Evolutionary conservation across 2,888 invertebrate genomes (phyloP), one percentile per base, ranked within the genome.

Genomic region (Drosophila cognata): DNA sequence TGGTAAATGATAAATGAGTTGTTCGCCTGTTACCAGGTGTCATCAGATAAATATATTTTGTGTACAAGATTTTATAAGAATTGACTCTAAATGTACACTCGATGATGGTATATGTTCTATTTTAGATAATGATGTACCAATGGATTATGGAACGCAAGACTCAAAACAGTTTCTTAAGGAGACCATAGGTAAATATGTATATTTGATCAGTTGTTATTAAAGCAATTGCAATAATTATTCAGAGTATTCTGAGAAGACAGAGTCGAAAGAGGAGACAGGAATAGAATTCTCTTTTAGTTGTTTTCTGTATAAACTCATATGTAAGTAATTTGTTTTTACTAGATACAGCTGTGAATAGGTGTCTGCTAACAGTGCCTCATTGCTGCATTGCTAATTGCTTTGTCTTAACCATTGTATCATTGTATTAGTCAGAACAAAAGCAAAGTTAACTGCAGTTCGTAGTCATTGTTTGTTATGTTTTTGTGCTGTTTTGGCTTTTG

Each of bases 401-500:
- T 77, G 65, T 69, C 66, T 70, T 77, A 62, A 46, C 38, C 51
- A 48, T 21, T 21, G 58, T 48, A 60, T 70, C 52, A 55, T 64
- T 56, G 65, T 50, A 55, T 43, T 66, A 55, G 70, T 29, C 61
- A 48, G 62, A 18, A 36, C 33, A 35, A 51, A 51, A 71, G 35
- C 65, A 43, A 66, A 64, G 71, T 71, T 52, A 65, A 68, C 74
- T 70, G 8, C 28, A 35, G 35, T 46, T 66, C 41, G 55, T 41
- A 55, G 29, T 21, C 56, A 41, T 48, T 59, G 53, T 31, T 31
- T 65, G 48, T n/a, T 25, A 43, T 58, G 48, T 33, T 65, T n/a
- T 59, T 75, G 35, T 75, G 35, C 68, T 63, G 52, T 67, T 53
- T 62, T 64, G 67, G 58, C 76, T 74, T 71, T 70, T 74, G 71